Evolutionary conservation across 2,888 invertebrate genomes (phyloP), one percentile per base, ranked within the genome.

Genomic region (Pristionchus fissidentatus): DNA sequence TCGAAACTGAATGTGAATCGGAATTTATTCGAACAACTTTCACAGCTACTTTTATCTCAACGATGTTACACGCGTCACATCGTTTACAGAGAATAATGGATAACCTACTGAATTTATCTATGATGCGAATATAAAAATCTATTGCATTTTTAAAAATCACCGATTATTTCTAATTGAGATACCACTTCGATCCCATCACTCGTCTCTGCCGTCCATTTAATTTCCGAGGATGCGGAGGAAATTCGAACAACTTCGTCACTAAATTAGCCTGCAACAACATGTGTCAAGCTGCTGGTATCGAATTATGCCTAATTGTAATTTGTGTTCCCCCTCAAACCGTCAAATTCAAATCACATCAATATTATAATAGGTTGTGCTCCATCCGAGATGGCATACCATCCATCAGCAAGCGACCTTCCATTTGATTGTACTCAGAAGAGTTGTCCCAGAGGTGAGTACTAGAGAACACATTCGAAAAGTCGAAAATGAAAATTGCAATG

Each of bases 221-320:
- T 49, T 87, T 73, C 55, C 60, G 83, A 57, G 87, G 87, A 22
- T 86, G 86, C 49, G 86, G 85, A n/a, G 87, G 87, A n/a, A 87
- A 87, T 49, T 46, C 84, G 15, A 90, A 90, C 78, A 90, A 89
- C 81, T 90, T 90, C 66, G 82, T 87, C 15, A 87, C 85, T 29
- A 84, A 87, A 60, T 85, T 86, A 10, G 88, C 88, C 1, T 90
- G 90, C 78, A 87, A 85, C 75, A 87, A 89, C 62, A 89, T 89
- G 70, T 90, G 90, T 84, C 86, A 88, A 43, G 88, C 90, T 78
- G 90, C 90, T 43, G 88, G 90, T 90, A 66, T 1, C 83, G 70
- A 55, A n/a, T n/a, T n/a, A n/a, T n/a, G n/a, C n/a, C n/a, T n/a
- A n/a, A n/a, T n/a, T n/a, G n/a, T n/a, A n/a, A n/a, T n/a, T n/a